A percentile compares a stretch with the other conserved stretches of the same genome.
These are phyloP conservation scores for Prochilodus magdalenae DNA, from an alignment of 2,113 vertebrate genomes.

Conservation along the genomic window DNA sequence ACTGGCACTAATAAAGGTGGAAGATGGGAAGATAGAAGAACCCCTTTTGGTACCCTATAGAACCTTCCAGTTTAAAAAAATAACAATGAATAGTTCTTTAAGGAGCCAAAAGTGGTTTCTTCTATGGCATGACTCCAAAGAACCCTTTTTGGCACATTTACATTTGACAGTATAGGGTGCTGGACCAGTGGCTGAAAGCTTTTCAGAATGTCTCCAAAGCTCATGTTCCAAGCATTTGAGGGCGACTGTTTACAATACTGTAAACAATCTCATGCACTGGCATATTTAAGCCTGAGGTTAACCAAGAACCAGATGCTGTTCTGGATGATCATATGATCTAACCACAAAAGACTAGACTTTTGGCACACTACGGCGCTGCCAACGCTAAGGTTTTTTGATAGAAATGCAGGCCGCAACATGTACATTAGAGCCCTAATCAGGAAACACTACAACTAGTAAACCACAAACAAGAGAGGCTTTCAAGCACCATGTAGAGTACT, in stretches of 20 bases:
- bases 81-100: neutral
- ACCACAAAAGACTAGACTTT: conserved; percentile 37
- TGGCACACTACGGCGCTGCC: conserved; percentile 4
- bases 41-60: no score
- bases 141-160: neutral
- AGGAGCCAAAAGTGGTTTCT: neutral
- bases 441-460: conserved; percentile 16
- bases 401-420: conserved; percentile 27
- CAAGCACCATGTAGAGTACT: neutral
- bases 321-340: conserved; percentile 39
- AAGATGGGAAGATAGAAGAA: no score
- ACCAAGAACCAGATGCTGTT: conserved; percentile 41
- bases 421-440: conserved; percentile 15
- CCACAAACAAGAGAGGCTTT: conserved; percentile 12
- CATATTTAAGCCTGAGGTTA: conserved; percentile 42
- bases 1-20: no score
- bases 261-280: conserved; percentile 24
- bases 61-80: no score
- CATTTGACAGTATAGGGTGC: no score
- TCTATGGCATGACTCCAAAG: neutral
- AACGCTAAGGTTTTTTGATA: conserved; percentile 26
- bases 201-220: conserved; percentile 23
- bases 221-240: conserved; percentile 17
- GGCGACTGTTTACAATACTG: conserved; percentile 41
- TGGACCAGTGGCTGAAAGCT: conserved; percentile 3